Evolutionary conservation across 1,140 invertebrate species (phyloP).

Genomic region (Cyclina sinensis): DNA sequence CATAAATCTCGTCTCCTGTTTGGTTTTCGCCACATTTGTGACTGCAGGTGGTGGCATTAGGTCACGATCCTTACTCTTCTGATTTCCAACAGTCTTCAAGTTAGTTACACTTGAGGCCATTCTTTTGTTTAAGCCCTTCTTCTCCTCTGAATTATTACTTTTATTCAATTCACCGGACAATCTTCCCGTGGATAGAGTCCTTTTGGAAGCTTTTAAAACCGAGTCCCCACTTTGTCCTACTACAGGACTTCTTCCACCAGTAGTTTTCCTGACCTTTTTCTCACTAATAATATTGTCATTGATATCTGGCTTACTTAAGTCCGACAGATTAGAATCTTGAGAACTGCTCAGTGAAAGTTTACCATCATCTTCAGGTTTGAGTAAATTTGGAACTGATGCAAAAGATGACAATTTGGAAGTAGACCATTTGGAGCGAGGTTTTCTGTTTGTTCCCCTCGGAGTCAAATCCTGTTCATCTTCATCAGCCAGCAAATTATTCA

Average conservation of each 20-base stretch:
- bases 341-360: conserved; percentile 38
- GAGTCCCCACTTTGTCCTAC: not conserved
- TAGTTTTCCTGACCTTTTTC: not conserved
- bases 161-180: not conserved
- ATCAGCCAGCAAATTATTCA: conserved; percentile 44
- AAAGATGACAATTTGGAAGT: conserved; percentile 32
- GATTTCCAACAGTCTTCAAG: conserved; percentile 14
- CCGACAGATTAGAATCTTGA: not conserved
- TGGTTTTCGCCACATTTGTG: conserved; percentile 7
- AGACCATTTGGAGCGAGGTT: conserved; percentile 50
- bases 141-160: conserved; percentile 30
- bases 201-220: not conserved
- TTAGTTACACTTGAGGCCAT: conserved; percentile 14
- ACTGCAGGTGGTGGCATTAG: conserved; percentile 61
- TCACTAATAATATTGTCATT: conserved; percentile 52
- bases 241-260: not conserved
- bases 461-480: conserved; percentile 49
- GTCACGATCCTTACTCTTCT: conserved; percentile 47
- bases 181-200: conserved; percentile 27
- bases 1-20: conserved; percentile 32
- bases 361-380: conserved; percentile 52
- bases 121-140: conserved; percentile 24
- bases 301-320: conserved; percentile 37
- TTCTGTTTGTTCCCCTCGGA: conserved; percentile 30
- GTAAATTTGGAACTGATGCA: conserved; percentile 51